phyloP scores from a whole-genome alignment of 2,888 invertebrate genomes.

The Drosophila phalerata region DNA sequence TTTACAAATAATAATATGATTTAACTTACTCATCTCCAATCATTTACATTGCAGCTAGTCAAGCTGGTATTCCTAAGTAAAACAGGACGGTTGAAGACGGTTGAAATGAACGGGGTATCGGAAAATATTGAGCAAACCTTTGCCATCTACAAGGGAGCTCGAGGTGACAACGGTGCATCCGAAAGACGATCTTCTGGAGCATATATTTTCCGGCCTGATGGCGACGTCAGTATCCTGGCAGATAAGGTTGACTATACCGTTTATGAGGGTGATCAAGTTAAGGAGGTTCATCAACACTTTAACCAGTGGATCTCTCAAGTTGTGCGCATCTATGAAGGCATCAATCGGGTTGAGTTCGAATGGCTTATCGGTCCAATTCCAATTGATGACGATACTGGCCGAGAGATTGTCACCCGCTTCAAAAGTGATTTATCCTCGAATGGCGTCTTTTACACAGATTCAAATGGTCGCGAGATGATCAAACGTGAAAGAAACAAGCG shows the following conservation, averaged over 20 bases:
- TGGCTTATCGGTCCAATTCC: constrained; percentile 93
- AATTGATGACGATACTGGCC: constrained; percentile 89
- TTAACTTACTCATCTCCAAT: background rate
- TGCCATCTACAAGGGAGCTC: constrained; percentile 90
- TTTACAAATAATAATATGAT: too few relatives aligned
- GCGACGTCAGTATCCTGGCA: constrained; percentile 61
- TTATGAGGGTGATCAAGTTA: constrained; percentile 88
- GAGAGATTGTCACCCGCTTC: constrained; percentile 93
- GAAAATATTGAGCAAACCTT: constrained; percentile 87
- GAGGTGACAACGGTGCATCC: constrained; percentile 88
- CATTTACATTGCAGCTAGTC: constrained; percentile 64
- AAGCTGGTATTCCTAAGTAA: constrained; percentile 70
- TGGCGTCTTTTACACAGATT: constrained; percentile 94
- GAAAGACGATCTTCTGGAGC: constrained; percentile 94
- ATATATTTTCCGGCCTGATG: constrained; percentile 93
- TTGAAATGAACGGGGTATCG: constrained; percentile 78
- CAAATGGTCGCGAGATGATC: constrained; percentile 95
- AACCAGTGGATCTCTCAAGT: constrained; percentile 91
- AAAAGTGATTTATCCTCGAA: constrained; percentile 88
- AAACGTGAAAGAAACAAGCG: constrained; percentile 89
- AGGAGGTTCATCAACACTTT: constrained; percentile 88
- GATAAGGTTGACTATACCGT: constrained; percentile 70
- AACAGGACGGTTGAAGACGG: constrained; percentile 61
- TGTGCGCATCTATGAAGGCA: constrained; percentile 89
- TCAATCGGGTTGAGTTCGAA: constrained; percentile 89